A percentile compares a stretch with the other conserved stretches of the same genome.
phyloP scores from a whole-genome alignment of 2,113 vertebrate species.

The Polyodon spathula region DNA sequence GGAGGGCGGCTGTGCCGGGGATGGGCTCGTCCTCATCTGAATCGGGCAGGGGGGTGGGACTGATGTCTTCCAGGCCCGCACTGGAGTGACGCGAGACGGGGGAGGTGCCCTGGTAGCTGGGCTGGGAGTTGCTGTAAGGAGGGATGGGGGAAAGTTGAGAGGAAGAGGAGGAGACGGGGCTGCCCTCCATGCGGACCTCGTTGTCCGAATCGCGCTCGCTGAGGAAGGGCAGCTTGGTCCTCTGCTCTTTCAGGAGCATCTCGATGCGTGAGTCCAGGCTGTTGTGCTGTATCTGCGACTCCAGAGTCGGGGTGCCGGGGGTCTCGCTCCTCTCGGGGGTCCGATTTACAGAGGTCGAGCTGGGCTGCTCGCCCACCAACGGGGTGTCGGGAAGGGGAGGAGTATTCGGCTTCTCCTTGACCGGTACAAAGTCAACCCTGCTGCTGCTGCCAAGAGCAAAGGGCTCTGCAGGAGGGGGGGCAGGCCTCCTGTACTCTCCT shows the following conservation, averaged over 20 bases:
- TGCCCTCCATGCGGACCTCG: slow-evolving; percentile 88
- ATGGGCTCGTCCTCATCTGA: slow-evolving; percentile 79
- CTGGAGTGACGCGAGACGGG: slow-evolving; percentile 74
- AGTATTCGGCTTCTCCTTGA: slow-evolving; percentile 71
- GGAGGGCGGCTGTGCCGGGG: slow-evolving; percentile 47
- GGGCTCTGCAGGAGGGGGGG: slow-evolving; percentile 39
- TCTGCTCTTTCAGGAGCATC: slow-evolving; percentile 94
- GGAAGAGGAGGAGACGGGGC: slow-evolving; percentile 92
- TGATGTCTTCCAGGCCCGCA: slow-evolving; percentile 91
- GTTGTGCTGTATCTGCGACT: slow-evolving; percentile 74
- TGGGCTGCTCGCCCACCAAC: slow-evolving; percentile 52
- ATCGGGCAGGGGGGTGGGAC: slow-evolving; percentile 87
- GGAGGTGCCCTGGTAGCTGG: slow-evolving; percentile 48
- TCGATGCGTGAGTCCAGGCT: slow-evolving; percentile 95
- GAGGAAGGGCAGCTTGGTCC: slow-evolving; percentile 87
- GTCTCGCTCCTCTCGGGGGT: slow-evolving; percentile 78
- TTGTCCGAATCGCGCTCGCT: slow-evolving; percentile 78
- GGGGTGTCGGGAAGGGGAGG: slow-evolving; percentile 72
- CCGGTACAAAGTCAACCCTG: slow-evolving; percentile 51
- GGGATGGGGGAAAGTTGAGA: slow-evolving; percentile 88
- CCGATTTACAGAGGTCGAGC: slow-evolving; percentile 58
- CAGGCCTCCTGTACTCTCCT: slow-evolving; percentile 69
- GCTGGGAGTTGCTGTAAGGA: slow-evolving; percentile 60
- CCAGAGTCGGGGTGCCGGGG: slow-evolving; percentile 72
- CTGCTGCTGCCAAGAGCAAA: slow-evolving; percentile 39